phyloP scores from a whole-genome alignment of 2,797 vertebrate genomes.

The Yasuhikotakia modesta region DNA sequence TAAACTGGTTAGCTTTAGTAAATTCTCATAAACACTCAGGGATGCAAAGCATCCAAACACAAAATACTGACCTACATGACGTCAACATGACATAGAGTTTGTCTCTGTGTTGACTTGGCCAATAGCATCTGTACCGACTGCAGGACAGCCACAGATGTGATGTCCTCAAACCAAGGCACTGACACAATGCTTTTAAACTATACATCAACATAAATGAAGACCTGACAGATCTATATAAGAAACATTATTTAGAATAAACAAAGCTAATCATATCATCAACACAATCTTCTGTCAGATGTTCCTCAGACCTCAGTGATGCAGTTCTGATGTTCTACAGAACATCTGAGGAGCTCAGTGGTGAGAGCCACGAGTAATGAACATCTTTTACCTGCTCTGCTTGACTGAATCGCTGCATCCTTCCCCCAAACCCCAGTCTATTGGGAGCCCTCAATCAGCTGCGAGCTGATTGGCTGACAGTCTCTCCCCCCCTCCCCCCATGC shows the following conservation, averaged over 20 bases:
- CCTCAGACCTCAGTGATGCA: neutral
- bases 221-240: neutral
- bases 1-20: neutral
- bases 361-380: slow-evolving; percentile 44
- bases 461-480: slow-evolving; percentile 73
- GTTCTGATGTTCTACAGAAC: slow-evolving; percentile 9
- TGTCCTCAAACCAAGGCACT: neutral
- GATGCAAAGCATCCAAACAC: neutral
- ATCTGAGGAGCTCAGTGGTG: slow-evolving; percentile 16
- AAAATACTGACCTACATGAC: neutral
- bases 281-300: neutral
- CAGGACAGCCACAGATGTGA: neutral
- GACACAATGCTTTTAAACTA: too few species aligned
- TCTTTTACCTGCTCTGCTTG: slow-evolving; percentile 54
- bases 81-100: neutral
- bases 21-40: neutral
- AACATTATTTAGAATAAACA: neutral
- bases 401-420: slow-evolving; percentile 23
- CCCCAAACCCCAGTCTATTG: slow-evolving; percentile 40
- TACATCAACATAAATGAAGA: neutral
- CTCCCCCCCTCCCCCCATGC: slow-evolving; percentile 56
- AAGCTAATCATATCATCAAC: neutral
- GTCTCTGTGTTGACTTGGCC: neutral
- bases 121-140: neutral
- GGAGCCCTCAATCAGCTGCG: slow-evolving; percentile 44